Percentiles rank a stretch among this genome's conserved stretches.
These are phyloP conservation scores for Sebastes trivittatus DNA, from an alignment of 2,797 vertebrate species.

Conservation along the genomic window DNA sequence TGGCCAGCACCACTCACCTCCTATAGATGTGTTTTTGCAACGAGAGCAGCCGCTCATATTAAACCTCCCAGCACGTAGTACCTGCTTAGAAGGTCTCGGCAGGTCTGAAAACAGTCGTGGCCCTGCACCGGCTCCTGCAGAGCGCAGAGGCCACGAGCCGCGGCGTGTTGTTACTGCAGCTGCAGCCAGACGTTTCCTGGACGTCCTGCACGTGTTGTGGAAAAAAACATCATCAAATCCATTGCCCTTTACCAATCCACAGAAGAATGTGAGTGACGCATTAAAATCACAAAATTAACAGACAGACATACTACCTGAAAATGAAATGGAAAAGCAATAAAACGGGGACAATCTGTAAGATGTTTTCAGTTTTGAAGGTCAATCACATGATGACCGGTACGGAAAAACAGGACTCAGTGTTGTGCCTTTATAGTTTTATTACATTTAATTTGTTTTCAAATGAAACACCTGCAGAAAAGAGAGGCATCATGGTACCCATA, in stretches of 20 bases:
- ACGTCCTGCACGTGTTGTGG: slow-evolving; percentile 58
- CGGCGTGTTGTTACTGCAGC: slow-evolving; percentile 45
- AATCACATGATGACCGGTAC: slow-evolving; percentile 10
- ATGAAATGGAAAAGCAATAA: slow-evolving; percentile 62
- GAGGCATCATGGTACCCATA: not conserved
- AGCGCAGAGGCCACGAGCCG: slow-evolving; percentile 1
- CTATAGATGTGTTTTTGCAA: slow-evolving; percentile 22
- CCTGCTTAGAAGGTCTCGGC: slow-evolving; percentile 27
- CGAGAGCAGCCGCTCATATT: not conserved
- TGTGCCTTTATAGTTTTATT: slow-evolving; percentile 18
- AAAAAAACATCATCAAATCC: slow-evolving; percentile 64
- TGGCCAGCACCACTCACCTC: not conserved
- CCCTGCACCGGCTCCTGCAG: slow-evolving; percentile 32
- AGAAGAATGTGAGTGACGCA: slow-evolving; percentile 65
- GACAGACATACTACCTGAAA: slow-evolving; percentile 48
- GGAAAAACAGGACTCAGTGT: slow-evolving; percentile 25
- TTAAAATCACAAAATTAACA: slow-evolving; percentile 53
- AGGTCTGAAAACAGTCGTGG: slow-evolving; percentile 26
- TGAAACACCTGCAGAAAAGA: slow-evolving; percentile 5
- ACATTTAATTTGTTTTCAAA: slow-evolving; percentile 11
- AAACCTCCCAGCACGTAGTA: slow-evolving; percentile 13
- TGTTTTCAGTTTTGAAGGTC: slow-evolving; percentile 49
- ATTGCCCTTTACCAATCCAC: slow-evolving; percentile 58
- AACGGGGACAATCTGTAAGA: slow-evolving; percentile 27
- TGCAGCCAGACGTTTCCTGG: slow-evolving; percentile 70